Evolutionary conservation across 2,113 vertebrate genomes (phyloP).

Genomic region (Centropus bengalensis): DNA sequence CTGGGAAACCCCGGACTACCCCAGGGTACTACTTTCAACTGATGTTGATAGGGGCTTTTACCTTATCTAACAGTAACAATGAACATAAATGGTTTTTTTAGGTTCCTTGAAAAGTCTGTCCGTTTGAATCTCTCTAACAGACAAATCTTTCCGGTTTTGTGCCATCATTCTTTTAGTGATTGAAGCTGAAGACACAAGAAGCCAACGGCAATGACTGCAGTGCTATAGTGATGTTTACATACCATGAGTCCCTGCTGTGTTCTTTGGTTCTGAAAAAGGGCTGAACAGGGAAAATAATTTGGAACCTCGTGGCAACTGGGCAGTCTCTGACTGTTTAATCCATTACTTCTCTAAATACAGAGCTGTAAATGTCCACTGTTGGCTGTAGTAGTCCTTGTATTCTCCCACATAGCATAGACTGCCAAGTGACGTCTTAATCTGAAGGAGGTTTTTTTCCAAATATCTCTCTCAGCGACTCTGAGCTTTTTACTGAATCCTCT

Average conservation of each 20-base stretch:
- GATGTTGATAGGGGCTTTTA: background rate
- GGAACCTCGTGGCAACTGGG: background rate
- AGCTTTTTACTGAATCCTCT: constrained; percentile 76
- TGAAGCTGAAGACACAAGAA: background rate
- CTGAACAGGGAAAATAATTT: background rate
- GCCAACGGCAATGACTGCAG: accelerated
- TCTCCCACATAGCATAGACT: background rate
- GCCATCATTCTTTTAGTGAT: background rate
- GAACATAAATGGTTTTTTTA: background rate
- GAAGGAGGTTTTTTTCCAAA: background rate
- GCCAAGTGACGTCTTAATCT: background rate
- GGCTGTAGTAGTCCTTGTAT: background rate
- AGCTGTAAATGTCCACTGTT: background rate
- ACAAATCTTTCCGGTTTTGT: background rate
- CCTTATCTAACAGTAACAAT: background rate
- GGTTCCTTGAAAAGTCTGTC: background rate
- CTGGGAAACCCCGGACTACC: background rate
- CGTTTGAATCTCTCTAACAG: background rate
- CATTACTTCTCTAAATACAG: background rate
- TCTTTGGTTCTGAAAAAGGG: background rate
- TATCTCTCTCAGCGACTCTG: constrained; percentile 71
- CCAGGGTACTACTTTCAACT: background rate
- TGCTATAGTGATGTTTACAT: background rate
- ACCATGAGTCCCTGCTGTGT: background rate
- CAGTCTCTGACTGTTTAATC: background rate